Conservation (phyloP, 2,113 vertebrate species). For the Vombatus ursinus region DNA sequence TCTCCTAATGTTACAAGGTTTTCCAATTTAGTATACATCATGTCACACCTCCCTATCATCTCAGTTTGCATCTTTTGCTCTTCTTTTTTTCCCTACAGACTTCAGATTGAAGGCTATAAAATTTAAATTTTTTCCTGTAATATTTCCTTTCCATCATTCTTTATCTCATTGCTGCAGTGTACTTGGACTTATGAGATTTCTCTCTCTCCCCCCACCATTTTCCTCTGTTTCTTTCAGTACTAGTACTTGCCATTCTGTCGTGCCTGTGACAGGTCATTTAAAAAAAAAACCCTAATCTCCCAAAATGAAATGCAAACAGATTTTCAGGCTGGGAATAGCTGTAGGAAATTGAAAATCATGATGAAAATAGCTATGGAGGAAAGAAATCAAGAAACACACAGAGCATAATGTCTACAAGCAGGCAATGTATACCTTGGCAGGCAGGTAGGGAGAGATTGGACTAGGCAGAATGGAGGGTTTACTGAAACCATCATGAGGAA, state of each 20-base stretch:
- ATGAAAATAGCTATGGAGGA: constrained; percentile 26
- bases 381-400: not conserved
- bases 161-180: constrained; percentile 30
- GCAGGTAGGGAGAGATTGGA: not conserved
- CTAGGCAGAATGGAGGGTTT: not conserved
- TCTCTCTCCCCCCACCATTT: not conserved
- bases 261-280: constrained; percentile 42
- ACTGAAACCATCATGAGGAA: not conserved
- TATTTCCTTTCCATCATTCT: constrained; percentile 18
- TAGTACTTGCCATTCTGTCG: constrained; percentile 29
- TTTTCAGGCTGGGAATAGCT: not conserved
- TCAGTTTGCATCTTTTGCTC: not conserved
- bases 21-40: constrained; percentile 17
- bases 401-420: not conserved
- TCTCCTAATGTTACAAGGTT: constrained; percentile 7
- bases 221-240: constrained; percentile 26
- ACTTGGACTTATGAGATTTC: constrained; percentile 34
- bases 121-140: constrained; percentile 3
- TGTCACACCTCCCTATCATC: not conserved
- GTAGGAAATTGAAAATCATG: not conserved
- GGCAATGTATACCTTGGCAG: not conserved
- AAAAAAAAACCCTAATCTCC: constrained; percentile 22
- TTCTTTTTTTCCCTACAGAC: constrained; percentile 24
- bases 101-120: not conserved
- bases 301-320: constrained; percentile 23